Evolutionary conservation across 2,797 vertebrate species (phyloP).

Genomic region (Rhabdomys pumilio): DNA sequence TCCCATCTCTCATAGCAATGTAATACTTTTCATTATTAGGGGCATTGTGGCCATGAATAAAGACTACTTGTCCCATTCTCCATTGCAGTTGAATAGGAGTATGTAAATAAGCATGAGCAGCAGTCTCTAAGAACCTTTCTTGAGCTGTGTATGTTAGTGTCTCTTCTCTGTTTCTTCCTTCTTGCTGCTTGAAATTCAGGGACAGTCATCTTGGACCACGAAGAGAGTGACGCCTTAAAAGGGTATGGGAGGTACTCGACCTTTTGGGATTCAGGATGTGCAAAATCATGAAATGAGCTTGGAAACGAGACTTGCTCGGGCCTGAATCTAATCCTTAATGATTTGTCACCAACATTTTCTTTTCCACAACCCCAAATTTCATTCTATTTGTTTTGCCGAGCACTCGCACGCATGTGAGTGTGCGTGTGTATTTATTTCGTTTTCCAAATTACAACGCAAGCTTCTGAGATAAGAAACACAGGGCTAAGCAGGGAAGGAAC

Average conservation of each 20-base stretch:
- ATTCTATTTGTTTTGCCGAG: too few relatives aligned
- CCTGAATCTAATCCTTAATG: background rate
- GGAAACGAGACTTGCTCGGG: background rate
- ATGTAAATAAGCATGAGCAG: fast-evolving
- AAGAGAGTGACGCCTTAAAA: background rate
- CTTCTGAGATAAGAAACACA: background rate
- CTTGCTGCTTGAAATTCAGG: background rate
- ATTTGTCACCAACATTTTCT: background rate
- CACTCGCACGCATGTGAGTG: too few relatives aligned
- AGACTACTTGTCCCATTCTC: background rate
- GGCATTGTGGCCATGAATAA: background rate
- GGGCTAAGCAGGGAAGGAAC: fast-evolving
- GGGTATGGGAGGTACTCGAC: background rate
- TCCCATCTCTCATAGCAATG: background rate
- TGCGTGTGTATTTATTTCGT: background rate
- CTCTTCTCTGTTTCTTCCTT: background rate
- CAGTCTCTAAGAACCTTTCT: background rate
- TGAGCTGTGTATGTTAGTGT: background rate
- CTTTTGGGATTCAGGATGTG: background rate
- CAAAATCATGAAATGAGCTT: background rate
- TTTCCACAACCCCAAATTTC: background rate
- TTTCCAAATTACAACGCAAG: background rate
- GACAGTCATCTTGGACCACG: background rate
- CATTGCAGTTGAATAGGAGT: background rate
- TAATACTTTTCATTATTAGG: background rate